phyloP scores from a whole-genome alignment of 2,888 invertebrate genomes.

The Drosophila koepferae region DNA sequence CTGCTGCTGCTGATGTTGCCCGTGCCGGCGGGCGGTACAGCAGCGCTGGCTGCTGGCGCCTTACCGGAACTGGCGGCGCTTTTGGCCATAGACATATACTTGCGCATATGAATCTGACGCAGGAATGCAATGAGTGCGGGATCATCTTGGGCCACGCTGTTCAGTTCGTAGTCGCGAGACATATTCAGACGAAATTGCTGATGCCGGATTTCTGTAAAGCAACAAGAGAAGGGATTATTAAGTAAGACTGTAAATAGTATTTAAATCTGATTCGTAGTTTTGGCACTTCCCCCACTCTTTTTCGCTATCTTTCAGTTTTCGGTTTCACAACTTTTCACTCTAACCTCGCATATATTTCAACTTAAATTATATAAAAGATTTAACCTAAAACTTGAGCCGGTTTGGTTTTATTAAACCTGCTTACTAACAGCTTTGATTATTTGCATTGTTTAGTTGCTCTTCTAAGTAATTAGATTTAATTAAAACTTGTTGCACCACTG shows the following conservation, averaged over 20 bases:
- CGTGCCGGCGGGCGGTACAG: slow-evolving; percentile 42
- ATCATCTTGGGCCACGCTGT: slow-evolving; percentile 91
- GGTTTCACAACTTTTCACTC: background rate
- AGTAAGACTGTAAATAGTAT: background rate
- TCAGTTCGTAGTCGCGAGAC: slow-evolving; percentile 91
- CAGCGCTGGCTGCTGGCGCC: slow-evolving; percentile 39
- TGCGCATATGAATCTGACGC: slow-evolving; percentile 89
- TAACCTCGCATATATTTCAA: background rate
- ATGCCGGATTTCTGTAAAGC: slow-evolving; percentile 88
- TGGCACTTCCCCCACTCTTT: background rate
- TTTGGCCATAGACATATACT: slow-evolving; percentile 81
- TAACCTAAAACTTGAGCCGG: slow-evolving; percentile 3
- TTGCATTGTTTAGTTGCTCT: slow-evolving; percentile 21
- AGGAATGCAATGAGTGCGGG: slow-evolving; percentile 91
- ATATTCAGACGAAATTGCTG: slow-evolving; percentile 93
- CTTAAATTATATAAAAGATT: background rate
- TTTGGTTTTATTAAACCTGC: background rate
- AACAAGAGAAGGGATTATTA: background rate
- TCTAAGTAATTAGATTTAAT: slow-evolving; percentile 69
- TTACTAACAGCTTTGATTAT: slow-evolving; percentile 8
- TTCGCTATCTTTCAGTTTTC: background rate
- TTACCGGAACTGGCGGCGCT: slow-evolving; percentile 53
- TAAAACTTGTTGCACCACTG: slow-evolving; percentile 77
- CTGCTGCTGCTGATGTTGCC: slow-evolving; percentile 30
- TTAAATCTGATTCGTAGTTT: background rate